Percentiles rank a stretch among this genome's conserved stretches.
These are phyloP conservation scores for Dendroctonus ponderosae DNA, from an alignment of 1,140 invertebrate genomes.

Conservation along the genomic window DNA sequence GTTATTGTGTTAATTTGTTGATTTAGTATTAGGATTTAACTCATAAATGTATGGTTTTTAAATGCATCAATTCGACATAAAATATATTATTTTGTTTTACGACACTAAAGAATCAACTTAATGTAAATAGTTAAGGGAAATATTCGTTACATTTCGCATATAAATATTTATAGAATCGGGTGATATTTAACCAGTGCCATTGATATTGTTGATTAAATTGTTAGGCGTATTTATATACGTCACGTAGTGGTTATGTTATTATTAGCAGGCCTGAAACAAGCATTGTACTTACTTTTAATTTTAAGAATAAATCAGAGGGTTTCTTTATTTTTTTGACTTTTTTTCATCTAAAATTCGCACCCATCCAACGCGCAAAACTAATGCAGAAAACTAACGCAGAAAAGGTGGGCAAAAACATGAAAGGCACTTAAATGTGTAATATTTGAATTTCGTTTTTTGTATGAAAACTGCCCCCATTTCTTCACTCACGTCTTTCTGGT, in stretches of 20 bases:
- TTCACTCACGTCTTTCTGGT: too few relatives aligned
- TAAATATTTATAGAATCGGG: constrained; percentile 52
- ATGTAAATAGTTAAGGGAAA: constrained; percentile 44
- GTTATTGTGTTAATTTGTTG: constrained; percentile 33
- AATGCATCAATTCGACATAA: constrained; percentile 1
- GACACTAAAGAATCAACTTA: constrained; percentile 35
- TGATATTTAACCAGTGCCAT: constrained; percentile 55
- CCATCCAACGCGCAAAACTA: too few relatives aligned
- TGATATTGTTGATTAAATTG: constrained; percentile 53
- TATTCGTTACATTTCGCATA: constrained; percentile 43
- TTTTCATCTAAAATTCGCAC: background rate
- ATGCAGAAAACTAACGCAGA: too few relatives aligned
- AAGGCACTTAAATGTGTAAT: too few relatives aligned
- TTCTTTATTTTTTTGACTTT: constrained; percentile 41
- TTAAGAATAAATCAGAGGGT: constrained; percentile 53
- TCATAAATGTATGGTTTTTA: constrained; percentile 14
- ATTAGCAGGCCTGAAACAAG: constrained; percentile 48
- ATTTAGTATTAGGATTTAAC: constrained; percentile 29
- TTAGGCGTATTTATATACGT: constrained; percentile 48
- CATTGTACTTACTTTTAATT: constrained; percentile 47
- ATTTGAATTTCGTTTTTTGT: too few relatives aligned
- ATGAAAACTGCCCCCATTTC: too few relatives aligned
- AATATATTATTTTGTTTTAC: constrained; percentile 4
- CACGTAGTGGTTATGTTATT: constrained; percentile 49
- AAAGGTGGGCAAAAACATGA: too few relatives aligned